Conservation (phyloP, 2,113 vertebrate genomes). For the Mugil cephalus region DNA sequence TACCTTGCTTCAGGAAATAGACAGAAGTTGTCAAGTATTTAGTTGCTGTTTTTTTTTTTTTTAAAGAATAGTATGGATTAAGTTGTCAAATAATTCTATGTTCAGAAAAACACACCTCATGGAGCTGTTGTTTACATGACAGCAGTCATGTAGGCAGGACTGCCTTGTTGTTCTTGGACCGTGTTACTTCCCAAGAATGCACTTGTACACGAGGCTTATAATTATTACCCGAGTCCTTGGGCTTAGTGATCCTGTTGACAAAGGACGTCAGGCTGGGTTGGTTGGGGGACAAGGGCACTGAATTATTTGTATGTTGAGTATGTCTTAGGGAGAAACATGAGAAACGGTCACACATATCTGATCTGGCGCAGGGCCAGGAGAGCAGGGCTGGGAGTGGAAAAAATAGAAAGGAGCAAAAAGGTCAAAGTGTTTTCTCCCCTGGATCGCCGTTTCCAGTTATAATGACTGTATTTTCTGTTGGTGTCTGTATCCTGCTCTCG, state of each 20-base stretch:
- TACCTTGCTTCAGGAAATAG: background rate
- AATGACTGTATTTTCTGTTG: slow-evolving; percentile 22
- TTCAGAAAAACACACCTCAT: slow-evolving; percentile 22
- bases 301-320: slow-evolving; percentile 74
- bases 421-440: slow-evolving; percentile 59
- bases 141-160: slow-evolving; percentile 51
- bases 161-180: slow-evolving; percentile 59
- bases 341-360: slow-evolving; percentile 65
- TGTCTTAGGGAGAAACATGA: slow-evolving; percentile 73
- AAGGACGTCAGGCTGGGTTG: slow-evolving; percentile 55
- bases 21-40: background rate
- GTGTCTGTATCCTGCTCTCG: slow-evolving; percentile 28
- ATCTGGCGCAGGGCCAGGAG: slow-evolving; percentile 78
- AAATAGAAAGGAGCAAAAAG: slow-evolving; percentile 49
- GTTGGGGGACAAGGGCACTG: slow-evolving; percentile 35
- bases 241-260: slow-evolving; percentile 68
- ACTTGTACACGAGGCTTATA: slow-evolving; percentile 70
- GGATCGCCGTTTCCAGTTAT: slow-evolving; percentile 13
- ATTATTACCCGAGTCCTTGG: slow-evolving; percentile 76
- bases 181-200: slow-evolving; percentile 43
- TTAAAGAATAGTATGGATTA: slow-evolving; percentile 38
- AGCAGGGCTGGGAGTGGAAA: slow-evolving; percentile 31
- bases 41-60: slow-evolving; percentile 49
- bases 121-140: slow-evolving; percentile 64
- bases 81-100: slow-evolving; percentile 43